A percentile compares a stretch with the other conserved stretches of the same genome.
phyloP scores from a whole-genome alignment of 2,797 vertebrate genomes.

The Syngnathus acus region DNA sequence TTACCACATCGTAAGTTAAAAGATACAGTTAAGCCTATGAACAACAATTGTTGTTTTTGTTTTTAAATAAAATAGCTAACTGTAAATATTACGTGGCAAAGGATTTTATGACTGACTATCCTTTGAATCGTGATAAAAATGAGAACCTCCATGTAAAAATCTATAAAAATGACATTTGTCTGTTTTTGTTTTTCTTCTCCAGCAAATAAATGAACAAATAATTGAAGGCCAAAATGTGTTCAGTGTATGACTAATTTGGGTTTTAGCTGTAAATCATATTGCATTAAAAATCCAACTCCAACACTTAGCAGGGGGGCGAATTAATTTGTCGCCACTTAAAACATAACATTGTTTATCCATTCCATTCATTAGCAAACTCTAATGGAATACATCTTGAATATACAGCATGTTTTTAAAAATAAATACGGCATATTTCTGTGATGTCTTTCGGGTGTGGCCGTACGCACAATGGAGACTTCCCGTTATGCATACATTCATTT shows the following conservation, averaged over 20 bases:
- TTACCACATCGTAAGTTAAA: neutral
- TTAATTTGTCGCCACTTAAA: neutral
- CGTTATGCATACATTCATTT: conserved; percentile 29
- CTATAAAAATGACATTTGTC: neutral
- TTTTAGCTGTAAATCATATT: neutral
- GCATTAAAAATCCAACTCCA: neutral
- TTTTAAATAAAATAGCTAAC: neutral
- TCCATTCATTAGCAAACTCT: neutral
- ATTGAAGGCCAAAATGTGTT: neutral
- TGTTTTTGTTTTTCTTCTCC: too few species aligned
- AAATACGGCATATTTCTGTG: neutral
- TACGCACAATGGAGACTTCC: conserved; percentile 17
- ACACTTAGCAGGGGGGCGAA: neutral
- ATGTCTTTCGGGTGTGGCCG: neutral
- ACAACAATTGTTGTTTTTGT: neutral
- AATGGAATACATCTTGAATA: conserved; percentile 14
- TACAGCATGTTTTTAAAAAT: neutral
- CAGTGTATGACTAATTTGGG: neutral
- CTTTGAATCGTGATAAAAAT: neutral
- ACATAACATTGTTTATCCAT: neutral
- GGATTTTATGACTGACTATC: neutral
- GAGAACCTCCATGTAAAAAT: neutral
- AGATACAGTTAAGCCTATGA: neutral
- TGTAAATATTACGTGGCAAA: too few species aligned
- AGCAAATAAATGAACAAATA: too few species aligned